Conservation (phyloP, 2,113 vertebrate species). For the Sylvietta virens region DNA sequence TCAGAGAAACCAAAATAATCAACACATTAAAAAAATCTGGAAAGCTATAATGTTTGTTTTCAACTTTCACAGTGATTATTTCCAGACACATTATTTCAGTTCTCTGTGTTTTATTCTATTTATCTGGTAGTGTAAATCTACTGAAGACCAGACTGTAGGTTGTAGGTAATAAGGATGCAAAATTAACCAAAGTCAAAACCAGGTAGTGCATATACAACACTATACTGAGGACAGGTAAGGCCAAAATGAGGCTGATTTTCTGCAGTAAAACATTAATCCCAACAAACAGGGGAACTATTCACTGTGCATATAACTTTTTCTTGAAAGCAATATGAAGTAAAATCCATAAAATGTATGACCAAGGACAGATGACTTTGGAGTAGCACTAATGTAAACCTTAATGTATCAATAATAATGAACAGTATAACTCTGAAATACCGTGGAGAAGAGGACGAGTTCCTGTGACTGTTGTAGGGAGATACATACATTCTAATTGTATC, state of each 20-base stretch:
- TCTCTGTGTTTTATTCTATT: neutral
- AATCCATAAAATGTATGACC: neutral
- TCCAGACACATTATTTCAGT: neutral
- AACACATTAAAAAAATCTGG: neutral
- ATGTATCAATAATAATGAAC: neutral
- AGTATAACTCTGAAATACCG: neutral
- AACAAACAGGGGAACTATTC: neutral
- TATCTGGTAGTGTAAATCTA: neutral
- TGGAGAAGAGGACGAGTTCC: neutral
- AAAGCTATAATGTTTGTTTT: neutral
- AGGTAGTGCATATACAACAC: neutral
- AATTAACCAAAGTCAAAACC: neutral
- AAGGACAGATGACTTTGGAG: neutral
- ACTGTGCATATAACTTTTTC: neutral
- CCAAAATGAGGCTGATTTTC: neutral
- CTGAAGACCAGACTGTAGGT: neutral
- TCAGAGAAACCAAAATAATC: neutral
- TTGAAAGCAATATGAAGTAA: neutral
- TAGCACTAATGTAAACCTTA: neutral
- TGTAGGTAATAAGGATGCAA: neutral
- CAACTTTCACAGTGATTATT: conserved; percentile 5
- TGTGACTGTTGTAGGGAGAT: neutral
- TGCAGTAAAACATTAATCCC: neutral
- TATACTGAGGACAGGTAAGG: neutral
- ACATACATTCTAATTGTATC: neutral